Evolutionary conservation across 2,797 vertebrate genomes (phyloP), one percentile per base, ranked within the genome.

Genomic region (Caiman crocodilus): DNA sequence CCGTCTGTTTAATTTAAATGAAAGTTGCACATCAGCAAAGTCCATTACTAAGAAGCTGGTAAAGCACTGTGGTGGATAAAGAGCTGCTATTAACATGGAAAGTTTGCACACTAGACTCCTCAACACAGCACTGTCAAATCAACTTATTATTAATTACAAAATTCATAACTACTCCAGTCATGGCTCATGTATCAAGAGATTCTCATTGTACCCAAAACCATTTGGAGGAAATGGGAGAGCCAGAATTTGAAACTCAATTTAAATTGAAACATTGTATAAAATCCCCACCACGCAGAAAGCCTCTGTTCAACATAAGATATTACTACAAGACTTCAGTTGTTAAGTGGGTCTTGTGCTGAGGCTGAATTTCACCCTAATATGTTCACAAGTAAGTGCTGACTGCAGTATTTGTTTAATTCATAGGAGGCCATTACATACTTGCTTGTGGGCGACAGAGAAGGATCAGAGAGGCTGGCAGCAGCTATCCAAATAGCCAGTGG

Each of bases 361-460:
- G 79, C 30, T 6, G 35, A 67, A 56, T 35, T 65, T 92, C 76
- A 74, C 5, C 11, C 73, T 42, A 50, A 50, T 50, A 32, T 2
- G 1, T 5, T 76, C 2, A 3, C n/a, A 55, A 55, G 0, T 2
- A 32, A 61, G 18, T 1, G 35, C 23, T 42, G n/a, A 73, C 0
- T 0, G 32, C 81, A 79, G 0, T 0, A 23, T 10, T 16, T 0
- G 1, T 60, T 76, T 60, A 56, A 25, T 75, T 25, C n/a, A 25
- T 3, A 21, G 69, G 28, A 26, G 21, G 79, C 56, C 64, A 63
- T 5, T 28, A 21, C 20, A 57, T 30, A 35, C 64, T 28, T 21
- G 32, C 25, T n/a, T 20, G 55, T 32, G 32, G 76, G 85, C 50
- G 78, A 61, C 77, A 61, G 50, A 0, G 1, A n/a, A 71, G 42